Base-by-base conservation (phyloP, 1,140 invertebrate genomes). In the Zaprionus davidi region DNA sequence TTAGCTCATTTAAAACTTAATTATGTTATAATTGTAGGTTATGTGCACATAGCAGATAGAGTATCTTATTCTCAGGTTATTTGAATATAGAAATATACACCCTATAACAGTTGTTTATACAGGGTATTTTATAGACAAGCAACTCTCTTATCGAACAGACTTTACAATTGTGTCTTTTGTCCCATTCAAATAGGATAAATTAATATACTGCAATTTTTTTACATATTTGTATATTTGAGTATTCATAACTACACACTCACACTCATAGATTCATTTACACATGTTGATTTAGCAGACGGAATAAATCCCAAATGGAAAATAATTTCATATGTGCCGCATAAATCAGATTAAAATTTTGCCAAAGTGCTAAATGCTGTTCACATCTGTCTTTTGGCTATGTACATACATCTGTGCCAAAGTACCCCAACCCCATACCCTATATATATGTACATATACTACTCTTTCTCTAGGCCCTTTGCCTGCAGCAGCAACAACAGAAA, bases 271-370 rank as follows among this genome's bases (percentile, higher is more conserved):
- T 1, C n/a, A 57, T 17, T 2, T 57, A 34, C 24, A 26, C n/a
- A 65, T 63, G 36, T 67, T 67, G 31, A 44, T 20, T 12, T 31
- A 26, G 20, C 38, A 28, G 24, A 13, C 17, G 55, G 26, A 41
- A 56, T 36, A 75, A 75, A 56, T 59, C 31, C 53, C 59, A 71
- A 71, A 76, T 71, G 59, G 53, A 76, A 64, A 51, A 65, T 71
- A 55, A 76, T 65, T 76, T 53, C 55, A 76, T 71, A 66, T 71
- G 55, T 41, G 59, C 12, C 15, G 24, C 58, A 62, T 68, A 68
- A 77, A 77, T 77, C 71, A 73, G 75, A 77, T 77, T 77, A 77
- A 73, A 77, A 74, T 73, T 41, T 67, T 74, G 58, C 58, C 66
- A 73, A 64, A 74, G 64, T 74, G 75, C 64, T 77, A 74, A 77